Evolutionary conservation across 1,140 invertebrate genomes (phyloP).

Genomic region (Adoxophyes honmai): DNA sequence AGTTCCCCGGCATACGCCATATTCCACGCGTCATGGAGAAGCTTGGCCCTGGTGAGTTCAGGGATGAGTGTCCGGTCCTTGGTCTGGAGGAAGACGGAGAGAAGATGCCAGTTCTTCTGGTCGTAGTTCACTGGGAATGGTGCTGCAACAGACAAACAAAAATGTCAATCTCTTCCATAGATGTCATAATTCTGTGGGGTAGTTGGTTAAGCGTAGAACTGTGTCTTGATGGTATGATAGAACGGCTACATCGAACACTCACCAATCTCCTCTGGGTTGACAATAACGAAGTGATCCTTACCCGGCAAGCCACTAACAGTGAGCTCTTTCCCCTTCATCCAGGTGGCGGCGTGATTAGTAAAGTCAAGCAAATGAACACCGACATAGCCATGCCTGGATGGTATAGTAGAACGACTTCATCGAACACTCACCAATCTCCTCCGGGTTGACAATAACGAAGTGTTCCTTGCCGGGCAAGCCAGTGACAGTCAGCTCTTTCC

Average conservation of each 20-base stretch:
- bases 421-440: slow-evolving; percentile 82
- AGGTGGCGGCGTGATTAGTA: slow-evolving; percentile 74
- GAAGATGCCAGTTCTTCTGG: slow-evolving; percentile 85
- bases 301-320: slow-evolving; percentile 74
- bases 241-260: slow-evolving; percentile 22
- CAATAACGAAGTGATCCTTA: slow-evolving; percentile 81
- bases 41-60: slow-evolving; percentile 83
- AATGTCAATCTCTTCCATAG: not conserved
- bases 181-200: too few species aligned
- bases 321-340: slow-evolving; percentile 79
- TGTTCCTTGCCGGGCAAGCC: slow-evolving; percentile 76
- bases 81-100: slow-evolving; percentile 80
- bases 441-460: slow-evolving; percentile 88
- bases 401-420: not conserved
- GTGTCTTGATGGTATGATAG: too few species aligned
- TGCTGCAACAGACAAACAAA: too few species aligned
- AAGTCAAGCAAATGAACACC: too few species aligned
- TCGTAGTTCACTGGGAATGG: slow-evolving; percentile 92
- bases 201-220: too few species aligned
- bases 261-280: slow-evolving; percentile 90
- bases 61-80: slow-evolving; percentile 79
- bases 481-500: slow-evolving; percentile 68
- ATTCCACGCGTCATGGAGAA: slow-evolving; percentile 88
- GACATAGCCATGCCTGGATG: too few species aligned
- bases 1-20: slow-evolving; percentile 87